Evolutionary conservation across 2,797 vertebrate genomes (phyloP), one percentile per base, ranked within the genome.

Genomic region (Chiloscyllium punctatum): DNA sequence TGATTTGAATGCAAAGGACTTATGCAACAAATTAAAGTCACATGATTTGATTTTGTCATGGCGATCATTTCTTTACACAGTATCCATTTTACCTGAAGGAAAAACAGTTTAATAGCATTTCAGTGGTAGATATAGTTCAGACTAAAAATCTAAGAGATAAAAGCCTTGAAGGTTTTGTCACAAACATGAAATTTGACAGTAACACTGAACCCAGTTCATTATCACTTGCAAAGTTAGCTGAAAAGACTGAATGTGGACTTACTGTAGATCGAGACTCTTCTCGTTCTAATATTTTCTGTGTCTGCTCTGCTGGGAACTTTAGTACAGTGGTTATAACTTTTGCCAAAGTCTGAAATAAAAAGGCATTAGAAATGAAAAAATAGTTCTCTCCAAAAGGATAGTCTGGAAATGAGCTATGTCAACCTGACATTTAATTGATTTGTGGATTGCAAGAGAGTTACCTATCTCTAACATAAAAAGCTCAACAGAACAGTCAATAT

Each of bases 271-370:
- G 98, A 27, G 98, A 97, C 96, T 99, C 98, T 98, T 99, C 99
- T 96, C 98, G 98, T 96, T 99, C 99, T 96, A 99, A 97, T 97
- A 99, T 98, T 96, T 98, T 99, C 97, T 99, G 98, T 53, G 98
- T 97, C 97, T 99, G 98, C 95, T 99, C 99, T 95, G 98, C 97
- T 96, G 99, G 98, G 96, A 99, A 99, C 97, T 98, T 99, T 94
- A 99, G 97, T 96, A 99, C 98, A 96, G 99, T 99, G 66, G 99
- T 99, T 96, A 99, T 99, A 96, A 99, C 99, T 97, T 99, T 99
- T 96, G 99, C 99, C 99, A 99, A 99, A 4, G 99, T 99, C 99
- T 99, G 97, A 27, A 96, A 96, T 96, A 96, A 96, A 96, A 0
- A 30, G 0, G 42, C 42, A 72, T 30, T 48, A 72, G 6, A 94